These are phyloP conservation scores for Volucella inanis DNA, from an alignment of 2,888 invertebrate genomes.

Conservation along the genomic window DNA sequence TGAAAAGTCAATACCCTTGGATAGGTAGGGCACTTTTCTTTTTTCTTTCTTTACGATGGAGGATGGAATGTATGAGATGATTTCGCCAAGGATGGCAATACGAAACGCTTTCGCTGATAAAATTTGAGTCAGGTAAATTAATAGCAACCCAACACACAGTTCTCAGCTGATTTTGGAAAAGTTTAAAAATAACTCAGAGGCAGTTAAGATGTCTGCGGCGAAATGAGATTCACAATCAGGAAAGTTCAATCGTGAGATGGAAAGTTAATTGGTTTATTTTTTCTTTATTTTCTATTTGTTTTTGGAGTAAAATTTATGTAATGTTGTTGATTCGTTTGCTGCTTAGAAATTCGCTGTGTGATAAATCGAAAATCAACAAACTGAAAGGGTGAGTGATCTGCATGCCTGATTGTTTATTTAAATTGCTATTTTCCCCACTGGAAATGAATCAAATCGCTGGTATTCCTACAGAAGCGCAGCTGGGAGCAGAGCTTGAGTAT, in stretches of 20 bases:
- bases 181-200: constrained; percentile 13
- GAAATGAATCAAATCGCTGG: constrained; percentile 4
- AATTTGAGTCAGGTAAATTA: constrained; percentile 44
- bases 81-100: constrained; percentile 15
- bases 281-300: not conserved
- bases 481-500: not conserved
- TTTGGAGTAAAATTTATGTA: not conserved
- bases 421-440: not conserved
- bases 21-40: not conserved
- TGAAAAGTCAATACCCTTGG: constrained; percentile 4
- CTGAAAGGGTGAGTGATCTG: not conserved
- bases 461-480: not conserved
- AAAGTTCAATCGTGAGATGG: constrained; percentile 24
- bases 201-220: constrained; percentile 37
- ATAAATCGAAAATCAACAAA: not conserved
- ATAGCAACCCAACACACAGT: constrained; percentile 20
- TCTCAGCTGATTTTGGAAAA: constrained; percentile 17
- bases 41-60: not conserved
- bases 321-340: not conserved
- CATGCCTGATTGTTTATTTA: constrained; percentile 13
- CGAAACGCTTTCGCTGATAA: constrained; percentile 40
- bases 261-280: constrained; percentile 1
- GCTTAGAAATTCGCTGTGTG: not conserved
- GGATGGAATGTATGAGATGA: constrained; percentile 19
- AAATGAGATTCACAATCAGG: constrained; percentile 4